phyloP scores from a whole-genome alignment of 2,888 invertebrate genomes.

The Hirtodrosophila alboralis region DNA sequence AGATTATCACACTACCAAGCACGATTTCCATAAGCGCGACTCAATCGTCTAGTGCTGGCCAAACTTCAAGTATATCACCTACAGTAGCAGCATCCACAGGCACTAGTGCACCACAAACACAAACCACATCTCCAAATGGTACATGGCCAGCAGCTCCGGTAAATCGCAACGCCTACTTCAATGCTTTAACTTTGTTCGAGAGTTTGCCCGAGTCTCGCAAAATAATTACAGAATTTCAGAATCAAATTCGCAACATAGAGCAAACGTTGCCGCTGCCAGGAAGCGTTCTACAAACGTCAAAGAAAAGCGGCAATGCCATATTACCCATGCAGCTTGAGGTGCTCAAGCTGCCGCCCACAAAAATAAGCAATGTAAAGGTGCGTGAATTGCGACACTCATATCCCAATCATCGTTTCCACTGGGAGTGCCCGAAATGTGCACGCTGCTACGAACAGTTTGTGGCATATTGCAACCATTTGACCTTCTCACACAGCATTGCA shows the following conservation, averaged over 20 bases:
- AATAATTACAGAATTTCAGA: conserved; percentile 68
- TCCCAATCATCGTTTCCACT: conserved; percentile 58
- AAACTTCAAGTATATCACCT: background rate
- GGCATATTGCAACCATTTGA: conserved; percentile 63
- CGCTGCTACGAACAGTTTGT: conserved; percentile 55
- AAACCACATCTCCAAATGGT: too few species aligned
- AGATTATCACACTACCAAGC: conserved; percentile 17
- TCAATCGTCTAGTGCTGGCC: background rate
- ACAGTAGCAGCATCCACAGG: background rate
- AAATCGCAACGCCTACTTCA: conserved; percentile 45
- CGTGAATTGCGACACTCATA: conserved; percentile 44
- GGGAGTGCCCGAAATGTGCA: conserved; percentile 69
- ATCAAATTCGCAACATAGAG: conserved; percentile 67
- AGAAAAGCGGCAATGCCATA: background rate
- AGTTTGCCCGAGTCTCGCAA: conserved; percentile 72
- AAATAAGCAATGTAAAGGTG: conserved; percentile 11
- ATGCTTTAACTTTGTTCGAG: conserved; percentile 51
- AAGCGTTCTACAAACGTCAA: conserved; percentile 48
- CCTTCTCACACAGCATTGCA: conserved; percentile 38
- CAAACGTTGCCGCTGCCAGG: conserved; percentile 55
- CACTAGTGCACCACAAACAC: too few species aligned
- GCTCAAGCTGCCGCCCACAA: conserved; percentile 6
- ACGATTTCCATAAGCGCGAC: conserved; percentile 1
- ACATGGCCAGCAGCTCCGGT: background rate
- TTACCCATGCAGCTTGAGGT: conserved; percentile 15